phyloP scores from a whole-genome alignment of 2,797 vertebrate species.

The Gymnoscopelus microlampas region DNA sequence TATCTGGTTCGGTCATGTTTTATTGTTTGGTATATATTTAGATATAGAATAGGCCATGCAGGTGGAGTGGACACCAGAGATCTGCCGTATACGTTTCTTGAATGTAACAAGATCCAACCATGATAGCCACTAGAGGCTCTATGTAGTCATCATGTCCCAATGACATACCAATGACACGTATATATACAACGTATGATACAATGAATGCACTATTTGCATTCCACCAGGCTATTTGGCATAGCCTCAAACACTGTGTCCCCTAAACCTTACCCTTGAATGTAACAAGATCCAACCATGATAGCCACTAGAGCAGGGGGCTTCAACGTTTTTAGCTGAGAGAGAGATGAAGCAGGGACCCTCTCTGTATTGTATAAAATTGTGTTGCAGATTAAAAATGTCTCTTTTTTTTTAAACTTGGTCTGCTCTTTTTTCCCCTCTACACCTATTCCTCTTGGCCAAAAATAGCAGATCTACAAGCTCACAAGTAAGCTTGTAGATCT shows the following conservation, averaged over 20 bases:
- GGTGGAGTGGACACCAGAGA: constrained; percentile 10
- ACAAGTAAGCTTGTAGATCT: too few relatives aligned
- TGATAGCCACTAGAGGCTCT: background rate
- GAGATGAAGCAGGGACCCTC: too few relatives aligned
- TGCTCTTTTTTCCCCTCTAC: too few relatives aligned
- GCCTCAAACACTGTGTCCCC: constrained; percentile 13
- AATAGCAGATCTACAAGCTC: too few relatives aligned
- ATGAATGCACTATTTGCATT: too few relatives aligned
- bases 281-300: background rate
- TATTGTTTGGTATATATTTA: constrained; percentile 17
- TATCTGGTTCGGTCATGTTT: constrained; percentile 17
- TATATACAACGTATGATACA: too few relatives aligned
- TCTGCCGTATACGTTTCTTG: constrained; percentile 28
- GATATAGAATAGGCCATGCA: constrained; percentile 7
- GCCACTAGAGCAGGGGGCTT: background rate
- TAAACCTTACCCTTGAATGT: background rate
- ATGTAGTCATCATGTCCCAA: background rate
- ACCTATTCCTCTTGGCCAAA: too few relatives aligned
- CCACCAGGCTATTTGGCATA: background rate
- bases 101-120: background rate
- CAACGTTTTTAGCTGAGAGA: too few relatives aligned
- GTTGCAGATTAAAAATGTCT: too few relatives aligned
- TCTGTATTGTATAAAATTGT: too few relatives aligned
- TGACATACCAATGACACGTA: too few relatives aligned
- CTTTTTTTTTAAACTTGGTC: too few relatives aligned